Percentiles rank a stretch among this genome's conserved stretches.
phyloP scores from a whole-genome alignment of 2,797 vertebrate species.

The Anguilla megastoma region DNA sequence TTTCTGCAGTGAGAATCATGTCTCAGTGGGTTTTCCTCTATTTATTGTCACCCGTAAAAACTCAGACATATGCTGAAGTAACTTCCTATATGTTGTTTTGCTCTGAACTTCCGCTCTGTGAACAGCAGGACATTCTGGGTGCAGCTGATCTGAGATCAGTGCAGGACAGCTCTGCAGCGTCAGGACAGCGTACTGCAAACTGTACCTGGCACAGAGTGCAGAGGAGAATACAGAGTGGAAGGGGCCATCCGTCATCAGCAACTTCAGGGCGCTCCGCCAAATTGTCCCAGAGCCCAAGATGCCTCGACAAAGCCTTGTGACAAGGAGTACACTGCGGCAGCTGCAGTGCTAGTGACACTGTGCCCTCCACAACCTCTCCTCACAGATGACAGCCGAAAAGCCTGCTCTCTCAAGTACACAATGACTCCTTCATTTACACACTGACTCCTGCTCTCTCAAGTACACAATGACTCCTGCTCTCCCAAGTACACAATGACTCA shows the following conservation, averaged over 20 bases:
- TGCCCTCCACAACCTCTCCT: conserved; percentile 26
- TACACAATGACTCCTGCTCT: not conserved
- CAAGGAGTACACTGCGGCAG: conserved; percentile 62
- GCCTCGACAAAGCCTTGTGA: conserved; percentile 43
- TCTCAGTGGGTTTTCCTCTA: not conserved
- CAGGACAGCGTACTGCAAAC: conserved; percentile 58
- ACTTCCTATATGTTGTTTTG: not conserved
- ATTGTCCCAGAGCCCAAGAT: conserved; percentile 48
- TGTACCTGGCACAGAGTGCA: conserved; percentile 59
- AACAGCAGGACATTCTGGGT: not conserved
- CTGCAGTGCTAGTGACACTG: conserved; percentile 38
- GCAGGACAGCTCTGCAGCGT: conserved; percentile 54
- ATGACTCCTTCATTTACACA: not conserved
- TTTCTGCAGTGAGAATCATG: not conserved
- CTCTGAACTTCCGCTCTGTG: not conserved
- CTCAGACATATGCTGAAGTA: not conserved
- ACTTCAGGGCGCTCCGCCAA: conserved; percentile 54
- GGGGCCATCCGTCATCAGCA: conserved; percentile 63
- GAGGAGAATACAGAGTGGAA: conserved; percentile 60
- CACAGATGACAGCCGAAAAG: not conserved
- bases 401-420: not conserved
- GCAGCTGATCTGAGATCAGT: not conserved
- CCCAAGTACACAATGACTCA: not conserved
- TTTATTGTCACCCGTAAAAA: not conserved
- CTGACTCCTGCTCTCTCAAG: not conserved